Evolutionary conservation across 2,113 vertebrate species (phyloP).

Genomic region (Lampris megalopsis): DNA sequence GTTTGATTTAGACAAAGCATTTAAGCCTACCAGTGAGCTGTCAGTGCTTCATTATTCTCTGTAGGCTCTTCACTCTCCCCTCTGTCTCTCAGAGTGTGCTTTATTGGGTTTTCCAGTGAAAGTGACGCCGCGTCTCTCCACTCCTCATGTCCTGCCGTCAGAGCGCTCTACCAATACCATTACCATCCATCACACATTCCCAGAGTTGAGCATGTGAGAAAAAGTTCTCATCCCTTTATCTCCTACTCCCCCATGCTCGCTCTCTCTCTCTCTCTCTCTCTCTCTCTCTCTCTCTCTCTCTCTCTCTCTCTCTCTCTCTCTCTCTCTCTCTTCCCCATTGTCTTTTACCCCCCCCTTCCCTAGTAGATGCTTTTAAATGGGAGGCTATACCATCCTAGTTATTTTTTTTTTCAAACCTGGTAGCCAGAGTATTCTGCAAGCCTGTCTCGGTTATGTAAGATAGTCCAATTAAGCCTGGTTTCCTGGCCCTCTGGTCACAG

Average conservation of each 20-base stretch:
- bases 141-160: constrained; percentile 8
- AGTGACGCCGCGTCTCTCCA: constrained; percentile 43
- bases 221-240: constrained; percentile 13
- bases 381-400: too few relatives aligned
- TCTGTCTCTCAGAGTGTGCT: constrained; percentile 35
- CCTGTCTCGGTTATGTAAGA: too few relatives aligned
- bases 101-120: constrained; percentile 39
- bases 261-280: constrained; percentile 15
- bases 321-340: neutral
- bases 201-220: constrained; percentile 39
- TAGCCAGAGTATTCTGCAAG: too few relatives aligned
- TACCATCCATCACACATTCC: constrained; percentile 49
- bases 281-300: neutral
- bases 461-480: too few relatives aligned
- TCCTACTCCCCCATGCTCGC: neutral
- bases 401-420: too few relatives aligned
- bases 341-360: too few relatives aligned
- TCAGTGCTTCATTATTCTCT: neutral
- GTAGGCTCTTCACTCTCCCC: neutral
- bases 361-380: too few relatives aligned
- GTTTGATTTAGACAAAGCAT: neutral
- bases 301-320: neutral
- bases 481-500: too few relatives aligned
- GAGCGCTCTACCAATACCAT: constrained; percentile 35
- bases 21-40: too few relatives aligned